Evolutionary conservation across 2,888 invertebrate species (phyloP).

Genomic region (Aspidiotus destructor): DNA sequence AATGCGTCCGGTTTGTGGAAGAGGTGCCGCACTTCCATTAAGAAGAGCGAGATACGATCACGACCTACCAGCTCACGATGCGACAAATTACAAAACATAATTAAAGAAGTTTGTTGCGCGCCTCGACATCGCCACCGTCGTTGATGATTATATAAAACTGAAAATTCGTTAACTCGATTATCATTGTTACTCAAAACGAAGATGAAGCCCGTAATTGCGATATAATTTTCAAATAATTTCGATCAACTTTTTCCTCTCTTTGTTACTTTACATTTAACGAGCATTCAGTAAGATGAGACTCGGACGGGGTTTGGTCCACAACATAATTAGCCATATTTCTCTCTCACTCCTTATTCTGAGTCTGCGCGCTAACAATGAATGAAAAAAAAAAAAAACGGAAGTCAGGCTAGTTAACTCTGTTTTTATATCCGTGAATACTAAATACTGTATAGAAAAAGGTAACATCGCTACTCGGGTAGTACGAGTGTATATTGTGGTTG

Average conservation of each 20-base stretch:
- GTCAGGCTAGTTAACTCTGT: slow-evolving; percentile 29
- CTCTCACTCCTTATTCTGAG: not conserved
- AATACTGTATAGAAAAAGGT: slow-evolving; percentile 15
- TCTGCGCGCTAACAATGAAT: not conserved
- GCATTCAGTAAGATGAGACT: not conserved
- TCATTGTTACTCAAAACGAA: no score
- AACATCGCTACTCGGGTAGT: slow-evolving; percentile 13
- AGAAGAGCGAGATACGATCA: no score
- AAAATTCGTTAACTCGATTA: not conserved
- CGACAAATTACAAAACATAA: no score
- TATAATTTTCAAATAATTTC: slow-evolving; percentile 2
- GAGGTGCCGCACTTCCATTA: no score
- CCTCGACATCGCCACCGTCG: not conserved
- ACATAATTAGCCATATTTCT: slow-evolving; percentile 11
- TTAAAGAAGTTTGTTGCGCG: not conserved
- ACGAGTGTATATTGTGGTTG: slow-evolving; percentile 22
- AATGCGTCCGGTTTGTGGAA: no score
- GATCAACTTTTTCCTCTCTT: no score
- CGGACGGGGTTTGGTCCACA: not conserved
- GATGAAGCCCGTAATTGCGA: not conserved
- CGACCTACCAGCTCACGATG: no score
- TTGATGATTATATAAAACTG: not conserved
- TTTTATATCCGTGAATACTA: slow-evolving; percentile 32
- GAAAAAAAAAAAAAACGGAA: slow-evolving; percentile 29
- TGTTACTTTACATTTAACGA: not conserved